A percentile compares a stretch with the other conserved stretches of the same genome.
These are phyloP conservation scores for Choreutis nemorana DNA, from an alignment of 2,888 invertebrate genomes.

Conservation along the genomic window DNA sequence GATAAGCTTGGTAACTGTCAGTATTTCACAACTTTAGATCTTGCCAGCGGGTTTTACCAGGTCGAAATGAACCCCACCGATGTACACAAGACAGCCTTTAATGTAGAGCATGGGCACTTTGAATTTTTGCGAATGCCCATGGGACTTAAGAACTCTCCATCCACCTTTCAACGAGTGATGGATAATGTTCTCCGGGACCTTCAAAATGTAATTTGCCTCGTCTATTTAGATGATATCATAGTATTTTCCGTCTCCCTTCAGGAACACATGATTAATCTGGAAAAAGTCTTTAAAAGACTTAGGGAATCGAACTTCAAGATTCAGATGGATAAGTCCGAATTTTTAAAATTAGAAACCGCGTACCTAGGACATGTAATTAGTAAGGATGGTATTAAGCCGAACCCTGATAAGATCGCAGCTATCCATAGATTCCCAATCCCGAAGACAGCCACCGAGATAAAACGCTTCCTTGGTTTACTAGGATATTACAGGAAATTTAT, in stretches of 20 bases:
- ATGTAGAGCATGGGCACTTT: constrained; percentile 12
- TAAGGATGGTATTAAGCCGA: constrained; percentile 16
- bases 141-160: constrained; percentile 11
- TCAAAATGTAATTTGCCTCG: constrained; percentile 12
- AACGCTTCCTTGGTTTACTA: constrained; percentile 17
- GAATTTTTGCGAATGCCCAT: constrained; percentile 14
- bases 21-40: constrained; percentile 13
- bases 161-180: constrained; percentile 12
- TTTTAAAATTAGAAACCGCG: too few relatives aligned
- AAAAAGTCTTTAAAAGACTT: constrained; percentile 7
- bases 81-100: constrained; percentile 6
- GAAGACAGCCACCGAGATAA: constrained; percentile 16
- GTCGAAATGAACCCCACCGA: constrained; percentile 12
- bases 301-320: constrained; percentile 16
- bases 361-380: constrained; percentile 17
- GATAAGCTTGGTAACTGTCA: constrained; percentile 9
- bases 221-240: constrained; percentile 22
- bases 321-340: constrained; percentile 17
- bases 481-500: too few relatives aligned
- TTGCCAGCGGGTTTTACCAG: constrained; percentile 12
- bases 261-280: too few relatives aligned
- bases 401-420: constrained; percentile 16
- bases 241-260: constrained; percentile 16
- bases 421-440: constrained; percentile 15
- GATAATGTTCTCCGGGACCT: constrained; percentile 18